phyloP scores from a whole-genome alignment of 2,888 invertebrate species.

The Pyrgus malvae region DNA sequence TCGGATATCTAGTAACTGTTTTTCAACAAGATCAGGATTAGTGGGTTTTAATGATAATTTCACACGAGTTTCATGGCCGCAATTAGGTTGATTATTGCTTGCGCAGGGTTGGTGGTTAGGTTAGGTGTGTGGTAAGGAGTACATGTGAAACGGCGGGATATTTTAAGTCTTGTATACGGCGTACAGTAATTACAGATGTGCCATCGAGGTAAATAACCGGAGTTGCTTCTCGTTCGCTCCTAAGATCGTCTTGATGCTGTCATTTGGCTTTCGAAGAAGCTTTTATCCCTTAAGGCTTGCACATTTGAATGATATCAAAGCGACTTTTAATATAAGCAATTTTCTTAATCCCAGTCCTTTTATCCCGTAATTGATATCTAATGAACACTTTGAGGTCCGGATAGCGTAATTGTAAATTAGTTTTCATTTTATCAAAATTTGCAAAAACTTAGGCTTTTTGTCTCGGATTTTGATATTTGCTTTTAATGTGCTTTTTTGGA shows the following conservation, averaged over 20 bases:
- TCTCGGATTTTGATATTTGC: no score
- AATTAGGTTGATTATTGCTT: constrained; percentile 54
- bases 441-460: no score
- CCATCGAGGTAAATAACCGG: constrained; percentile 71
- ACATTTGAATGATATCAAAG: constrained; percentile 8
- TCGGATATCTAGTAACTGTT: constrained; percentile 12
- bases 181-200: constrained; percentile 75
- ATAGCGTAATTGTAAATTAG: background rate
- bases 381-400: background rate
- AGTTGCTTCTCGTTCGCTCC: constrained; percentile 40
- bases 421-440: background rate
- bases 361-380: background rate
- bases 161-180: constrained; percentile 65
- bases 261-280: constrained; percentile 55
- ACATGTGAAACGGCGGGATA: constrained; percentile 62
- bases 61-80: constrained; percentile 2
- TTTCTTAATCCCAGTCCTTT: constrained; percentile 5
- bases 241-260: constrained; percentile 58
- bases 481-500: no score
- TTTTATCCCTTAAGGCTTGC: constrained; percentile 16
- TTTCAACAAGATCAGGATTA: constrained; percentile 11
- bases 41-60: constrained; percentile 1
- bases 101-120: constrained; percentile 49
- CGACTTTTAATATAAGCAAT: constrained; percentile 7
- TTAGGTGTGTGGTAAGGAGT: constrained; percentile 46